Percentiles rank a stretch among this genome's conserved stretches.
These are phyloP conservation scores for Choristoneura fumiferana DNA, from an alignment of 1,140 invertebrate genomes.

Conservation along the genomic window DNA sequence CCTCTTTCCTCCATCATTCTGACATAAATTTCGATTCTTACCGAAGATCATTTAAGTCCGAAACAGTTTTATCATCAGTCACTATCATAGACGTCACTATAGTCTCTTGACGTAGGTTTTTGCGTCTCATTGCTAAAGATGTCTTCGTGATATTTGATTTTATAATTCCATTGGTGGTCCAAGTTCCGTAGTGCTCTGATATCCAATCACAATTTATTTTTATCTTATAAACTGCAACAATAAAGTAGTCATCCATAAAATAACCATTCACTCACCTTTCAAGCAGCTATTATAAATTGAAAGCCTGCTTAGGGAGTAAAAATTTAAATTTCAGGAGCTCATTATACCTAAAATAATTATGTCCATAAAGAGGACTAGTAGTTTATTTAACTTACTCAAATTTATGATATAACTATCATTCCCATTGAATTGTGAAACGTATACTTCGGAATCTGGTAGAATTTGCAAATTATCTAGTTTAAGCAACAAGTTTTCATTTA, in stretches of 20 bases:
- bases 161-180: conserved; percentile 33
- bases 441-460: conserved; percentile 46
- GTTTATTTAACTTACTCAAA: conserved; percentile 31
- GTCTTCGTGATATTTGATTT: conserved; percentile 25
- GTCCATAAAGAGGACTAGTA: too few relatives aligned
- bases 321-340: too few relatives aligned
- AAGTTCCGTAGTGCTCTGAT: conserved; percentile 44
- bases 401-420: conserved; percentile 26
- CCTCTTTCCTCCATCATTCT: too few relatives aligned
- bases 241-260: too few relatives aligned
- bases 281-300: too few relatives aligned
- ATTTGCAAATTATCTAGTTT: conserved; percentile 32
- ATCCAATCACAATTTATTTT: conserved; percentile 28
- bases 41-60: conserved; percentile 33
- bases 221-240: conserved; percentile 45
- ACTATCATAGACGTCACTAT: conserved; percentile 39
- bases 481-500: neutral
- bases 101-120: conserved; percentile 35
- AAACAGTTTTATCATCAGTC: conserved; percentile 34
- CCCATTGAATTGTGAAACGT: conserved; percentile 25
- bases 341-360: too few relatives aligned
- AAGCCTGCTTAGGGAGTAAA: too few relatives aligned
- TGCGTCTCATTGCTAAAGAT: conserved; percentile 39
- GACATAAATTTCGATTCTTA: conserved; percentile 7
- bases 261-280: too few relatives aligned